Evolutionary conservation across 2,888 invertebrate genomes (phyloP).

Genomic region (Resseliella maxima): DNA sequence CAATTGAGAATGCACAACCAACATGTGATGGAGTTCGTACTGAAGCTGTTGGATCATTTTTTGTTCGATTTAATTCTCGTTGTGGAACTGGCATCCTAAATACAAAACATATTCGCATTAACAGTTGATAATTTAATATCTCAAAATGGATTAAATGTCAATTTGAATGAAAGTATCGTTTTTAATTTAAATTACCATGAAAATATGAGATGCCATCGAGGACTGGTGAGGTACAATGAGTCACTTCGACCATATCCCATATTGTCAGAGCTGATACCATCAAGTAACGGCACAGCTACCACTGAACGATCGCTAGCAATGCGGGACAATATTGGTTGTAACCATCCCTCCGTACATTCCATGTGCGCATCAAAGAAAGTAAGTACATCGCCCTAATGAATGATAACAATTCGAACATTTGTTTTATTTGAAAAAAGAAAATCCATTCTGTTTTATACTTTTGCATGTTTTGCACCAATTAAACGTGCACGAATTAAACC

Average conservation of each 20-base stretch:
- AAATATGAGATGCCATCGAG: background rate
- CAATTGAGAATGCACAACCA: slow-evolving; percentile 89
- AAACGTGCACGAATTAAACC: slow-evolving; percentile 33
- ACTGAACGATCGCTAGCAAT: slow-evolving; percentile 59
- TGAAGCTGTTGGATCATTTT: slow-evolving; percentile 87
- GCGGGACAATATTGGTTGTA: slow-evolving; percentile 64
- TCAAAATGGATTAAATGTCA: background rate
- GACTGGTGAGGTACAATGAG: background rate
- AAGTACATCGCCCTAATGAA: slow-evolving; percentile 58
- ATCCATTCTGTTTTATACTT: background rate
- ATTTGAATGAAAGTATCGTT: too few relatives aligned
- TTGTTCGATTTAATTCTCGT: slow-evolving; percentile 88
- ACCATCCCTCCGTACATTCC: slow-evolving; percentile 61
- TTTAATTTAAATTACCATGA: background rate
- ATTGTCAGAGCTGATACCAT: slow-evolving; percentile 61
- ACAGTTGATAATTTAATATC: background rate
- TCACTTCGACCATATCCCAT: background rate
- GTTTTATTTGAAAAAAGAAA: too few relatives aligned
- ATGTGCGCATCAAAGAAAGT: slow-evolving; percentile 62
- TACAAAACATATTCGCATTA: background rate
- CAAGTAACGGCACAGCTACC: slow-evolving; percentile 64
- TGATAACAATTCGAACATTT: background rate
- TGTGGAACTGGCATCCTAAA: slow-evolving; percentile 78
- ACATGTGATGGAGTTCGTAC: slow-evolving; percentile 95
- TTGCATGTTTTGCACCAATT: background rate